Evolutionary conservation across 2,797 vertebrate species (phyloP), one percentile per base, ranked within the genome.

Genomic region (Benthosema pterotum): DNA sequence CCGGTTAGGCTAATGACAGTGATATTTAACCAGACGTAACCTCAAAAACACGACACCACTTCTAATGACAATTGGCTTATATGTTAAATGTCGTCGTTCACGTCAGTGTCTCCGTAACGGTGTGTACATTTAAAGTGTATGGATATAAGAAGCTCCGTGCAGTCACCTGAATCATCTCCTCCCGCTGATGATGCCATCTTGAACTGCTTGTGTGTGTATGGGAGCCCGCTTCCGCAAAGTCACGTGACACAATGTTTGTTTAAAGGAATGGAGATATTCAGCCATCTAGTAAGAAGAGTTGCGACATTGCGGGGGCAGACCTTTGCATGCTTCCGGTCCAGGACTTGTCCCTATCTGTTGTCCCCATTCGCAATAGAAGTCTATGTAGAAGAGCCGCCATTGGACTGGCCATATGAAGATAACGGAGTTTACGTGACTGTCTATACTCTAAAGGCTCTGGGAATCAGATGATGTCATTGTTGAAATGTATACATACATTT

Each of bases 151-250:
- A 25, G 3, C 22, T 3, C 22, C 5, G n/a, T n/a, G n/a, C 18
- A 64, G 60, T 46, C 59, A 91, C 91, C 90, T 79, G 77, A 45
- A 17, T 75, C 80, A 55, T 80, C 84, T 70, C 74, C 89, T 77
- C 79, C 91, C 55, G 79, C 77, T 57, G 72, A 68, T 19, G 88
- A 79, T 82, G 93, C 92, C 92, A 94, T 94, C 78, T 92, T 93
- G 77, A 67, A 65, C 74, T 77, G 64, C 77, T 59, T 70, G 7
- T 57, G 32, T 63, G 1, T n/a, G 43, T 17, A 11, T 51, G 18
- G 1, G 18, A 8, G 18, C 11, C n/a, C 47, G 61, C 79, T 91
- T 90, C 89, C 71, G 77, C 50, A 16, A 42, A 28, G 22, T 77
- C 83, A 85, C 16, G 71, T 88, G 83, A 85, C 61, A 6, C 9